Evolutionary conservation across 2,797 vertebrate genomes (phyloP), one percentile per base, ranked within the genome.

Genomic region (Oceanodroma leucorhoa): DNA sequence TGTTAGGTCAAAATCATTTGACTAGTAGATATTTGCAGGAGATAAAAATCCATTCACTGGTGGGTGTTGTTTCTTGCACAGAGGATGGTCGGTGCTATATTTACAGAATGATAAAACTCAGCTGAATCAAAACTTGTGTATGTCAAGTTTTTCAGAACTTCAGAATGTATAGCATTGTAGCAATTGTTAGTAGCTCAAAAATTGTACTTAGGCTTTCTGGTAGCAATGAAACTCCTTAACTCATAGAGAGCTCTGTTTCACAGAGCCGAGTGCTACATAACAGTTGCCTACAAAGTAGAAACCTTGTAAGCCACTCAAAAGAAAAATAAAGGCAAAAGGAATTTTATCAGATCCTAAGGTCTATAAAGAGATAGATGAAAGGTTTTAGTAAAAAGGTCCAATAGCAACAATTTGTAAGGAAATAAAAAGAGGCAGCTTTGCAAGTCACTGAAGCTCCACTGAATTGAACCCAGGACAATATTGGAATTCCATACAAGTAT

Each of bases 1-100:
- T 80, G 26, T 50, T 91, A 95, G 64, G 78, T 94, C 81, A 93
- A 82, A 87, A 80, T 90, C 55, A 72, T 90, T 91, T 88, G 76
- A 87, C 36, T 36, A 58, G 21, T 26, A 73, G 36, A 72, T 80
- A 91, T 67, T 87, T 87, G 19, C 55, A 81, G 43, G 58, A 78
- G 51, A 46, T 24, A 80, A 87, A 95, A 87, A 23, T 67, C 54
- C 11, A 50, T 48, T 91, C 8, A 55, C 58, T 69, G 26, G 9
- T 80, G 50, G 91, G 21, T 3, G 10, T 23, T 43, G 13, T 62
- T 80, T 41, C 91, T 93, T 85, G 22, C 30, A 75, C 30, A 75
- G 65, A 77, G 13, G 9, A 81, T 22, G 19, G 17, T 53, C 2
- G 5, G 8, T 73, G 4, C 22, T 57, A 15, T 53, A 60, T 81